A percentile compares a stretch with the other conserved stretches of the same genome.
Evolutionary conservation across 2,888 invertebrate genomes (phyloP).

Genomic region (Encarsia formosa): DNA sequence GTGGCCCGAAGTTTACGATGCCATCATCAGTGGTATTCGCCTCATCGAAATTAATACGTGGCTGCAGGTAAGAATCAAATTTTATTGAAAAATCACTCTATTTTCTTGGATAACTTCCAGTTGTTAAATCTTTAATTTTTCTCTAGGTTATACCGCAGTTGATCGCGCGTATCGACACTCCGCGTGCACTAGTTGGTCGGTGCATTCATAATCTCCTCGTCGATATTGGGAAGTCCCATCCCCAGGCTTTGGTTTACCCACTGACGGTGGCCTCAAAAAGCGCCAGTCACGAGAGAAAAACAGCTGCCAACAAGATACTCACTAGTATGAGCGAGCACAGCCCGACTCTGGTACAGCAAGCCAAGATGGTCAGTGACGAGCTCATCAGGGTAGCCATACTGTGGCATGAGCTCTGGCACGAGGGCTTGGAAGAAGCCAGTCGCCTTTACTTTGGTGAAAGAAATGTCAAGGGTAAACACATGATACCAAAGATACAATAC

Average conservation of each 20-base stretch:
- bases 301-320: slow-evolving; percentile 90
- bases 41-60: slow-evolving; percentile 96
- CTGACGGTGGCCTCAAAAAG: slow-evolving; percentile 96
- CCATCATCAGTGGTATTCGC: slow-evolving; percentile 85
- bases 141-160: slow-evolving; percentile 87
- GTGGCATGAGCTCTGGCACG: slow-evolving; percentile 99
- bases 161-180: slow-evolving; percentile 96
- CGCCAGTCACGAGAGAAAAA: slow-evolving; percentile 75
- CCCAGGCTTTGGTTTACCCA: slow-evolving; percentile 96
- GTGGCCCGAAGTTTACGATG: slow-evolving; percentile 88
- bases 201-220: slow-evolving; percentile 90
- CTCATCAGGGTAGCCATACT: slow-evolving; percentile 95
- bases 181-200: slow-evolving; percentile 79
- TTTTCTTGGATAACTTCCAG: background rate
- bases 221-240: slow-evolving; percentile 96
- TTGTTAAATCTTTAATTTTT: background rate
- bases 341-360: slow-evolving; percentile 87
- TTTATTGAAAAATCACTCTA: background rate
- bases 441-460: slow-evolving; percentile 91
- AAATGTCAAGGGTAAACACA: slow-evolving; percentile 64
- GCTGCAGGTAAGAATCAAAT: slow-evolving; percentile 64
- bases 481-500: background rate
- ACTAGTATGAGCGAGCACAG: slow-evolving; percentile 96
- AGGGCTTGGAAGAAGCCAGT: slow-evolving; percentile 92
- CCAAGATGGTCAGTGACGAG: slow-evolving; percentile 94